phyloP scores from a whole-genome alignment of 2,797 vertebrate species.

The Takifugu ocellatus region DNA sequence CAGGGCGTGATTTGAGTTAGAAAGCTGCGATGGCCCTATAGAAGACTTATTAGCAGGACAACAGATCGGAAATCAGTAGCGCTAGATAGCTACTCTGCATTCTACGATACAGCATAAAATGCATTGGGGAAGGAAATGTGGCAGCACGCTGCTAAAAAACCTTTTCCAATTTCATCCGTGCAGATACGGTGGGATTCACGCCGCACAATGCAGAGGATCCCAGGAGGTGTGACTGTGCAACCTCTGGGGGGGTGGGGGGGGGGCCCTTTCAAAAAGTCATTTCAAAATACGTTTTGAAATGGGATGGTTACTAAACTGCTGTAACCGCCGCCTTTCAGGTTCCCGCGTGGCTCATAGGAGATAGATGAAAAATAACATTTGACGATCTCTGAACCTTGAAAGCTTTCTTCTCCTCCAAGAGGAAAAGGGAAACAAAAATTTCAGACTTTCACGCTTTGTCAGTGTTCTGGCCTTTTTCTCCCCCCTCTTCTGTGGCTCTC shows the following conservation, averaged over 20 bases:
- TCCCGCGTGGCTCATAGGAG: slow-evolving; percentile 59
- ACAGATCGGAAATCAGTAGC: slow-evolving; percentile 35
- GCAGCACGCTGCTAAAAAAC: slow-evolving; percentile 27
- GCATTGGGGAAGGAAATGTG: slow-evolving; percentile 41
- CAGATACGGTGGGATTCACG: slow-evolving; percentile 30
- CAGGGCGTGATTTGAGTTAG: slow-evolving; percentile 29
- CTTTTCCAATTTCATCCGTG: slow-evolving; percentile 43
- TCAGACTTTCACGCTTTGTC: slow-evolving; percentile 66
- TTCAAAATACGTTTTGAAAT: slow-evolving; percentile 53
- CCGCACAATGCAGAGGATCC: slow-evolving; percentile 45
- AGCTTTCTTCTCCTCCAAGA: slow-evolving; percentile 57
- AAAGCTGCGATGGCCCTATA: slow-evolving; percentile 11
- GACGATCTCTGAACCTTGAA: slow-evolving; percentile 72
- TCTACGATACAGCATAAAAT: slow-evolving; percentile 39
- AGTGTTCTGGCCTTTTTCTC: slow-evolving; percentile 55
- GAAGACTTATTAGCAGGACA: slow-evolving; percentile 4
- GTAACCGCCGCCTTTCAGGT: slow-evolving; percentile 67
- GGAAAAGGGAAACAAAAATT: slow-evolving; percentile 55
- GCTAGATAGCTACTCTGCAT: slow-evolving; percentile 36
- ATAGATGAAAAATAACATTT: slow-evolving; percentile 70
- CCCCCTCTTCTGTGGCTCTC: slow-evolving; percentile 38
- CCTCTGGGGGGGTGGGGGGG: no score
- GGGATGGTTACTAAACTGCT: slow-evolving; percentile 73
- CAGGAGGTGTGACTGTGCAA: slow-evolving; percentile 49
- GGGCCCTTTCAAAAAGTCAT: no score